A percentile compares a stretch with the other conserved stretches of the same genome.
These are phyloP conservation scores for Allophyes oxyacanthae DNA, from an alignment of 2,888 invertebrate species.

Conservation along the genomic window DNA sequence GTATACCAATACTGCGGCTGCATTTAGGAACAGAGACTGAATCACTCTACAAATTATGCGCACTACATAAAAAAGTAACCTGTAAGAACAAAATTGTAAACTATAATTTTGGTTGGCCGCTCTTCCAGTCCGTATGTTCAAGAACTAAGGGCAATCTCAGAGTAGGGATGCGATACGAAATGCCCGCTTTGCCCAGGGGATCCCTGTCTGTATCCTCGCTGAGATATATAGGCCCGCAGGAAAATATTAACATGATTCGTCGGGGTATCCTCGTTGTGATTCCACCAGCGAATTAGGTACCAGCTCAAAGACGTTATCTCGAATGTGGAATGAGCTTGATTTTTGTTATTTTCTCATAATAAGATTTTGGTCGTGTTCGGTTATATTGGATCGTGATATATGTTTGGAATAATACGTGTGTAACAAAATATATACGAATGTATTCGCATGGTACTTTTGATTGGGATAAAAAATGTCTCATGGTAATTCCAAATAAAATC, in stretches of 20 bases:
- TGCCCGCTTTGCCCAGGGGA: constrained; percentile 68
- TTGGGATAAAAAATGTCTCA: too few species aligned
- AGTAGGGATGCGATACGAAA: constrained; percentile 73
- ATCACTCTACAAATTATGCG: too few species aligned
- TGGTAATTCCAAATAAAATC: too few species aligned
- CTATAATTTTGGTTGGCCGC: constrained; percentile 11
- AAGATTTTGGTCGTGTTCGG: constrained; percentile 32
- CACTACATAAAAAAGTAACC: too few species aligned
- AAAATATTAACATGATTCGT: constrained; percentile 69
- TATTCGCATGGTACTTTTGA: too few species aligned
- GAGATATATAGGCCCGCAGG: constrained; percentile 66
- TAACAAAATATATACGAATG: too few species aligned
- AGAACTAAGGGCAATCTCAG: constrained; percentile 69
- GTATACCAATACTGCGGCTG: too few species aligned
- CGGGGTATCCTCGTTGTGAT: constrained; percentile 55
- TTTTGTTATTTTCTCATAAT: constrained; percentile 53
- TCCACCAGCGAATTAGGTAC: constrained; percentile 57
- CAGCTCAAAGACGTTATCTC: constrained; percentile 45
- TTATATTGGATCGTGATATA: constrained; percentile 28
- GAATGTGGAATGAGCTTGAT: constrained; percentile 37
- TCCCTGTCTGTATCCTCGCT: constrained; percentile 57
- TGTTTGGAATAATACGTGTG: not conserved
- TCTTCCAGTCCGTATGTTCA: constrained; percentile 40
- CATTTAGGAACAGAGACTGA: too few species aligned
- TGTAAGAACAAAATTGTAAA: too few species aligned